phyloP scores from a whole-genome alignment of 2,797 vertebrate genomes.

The Rhynchotus rufescens region DNA sequence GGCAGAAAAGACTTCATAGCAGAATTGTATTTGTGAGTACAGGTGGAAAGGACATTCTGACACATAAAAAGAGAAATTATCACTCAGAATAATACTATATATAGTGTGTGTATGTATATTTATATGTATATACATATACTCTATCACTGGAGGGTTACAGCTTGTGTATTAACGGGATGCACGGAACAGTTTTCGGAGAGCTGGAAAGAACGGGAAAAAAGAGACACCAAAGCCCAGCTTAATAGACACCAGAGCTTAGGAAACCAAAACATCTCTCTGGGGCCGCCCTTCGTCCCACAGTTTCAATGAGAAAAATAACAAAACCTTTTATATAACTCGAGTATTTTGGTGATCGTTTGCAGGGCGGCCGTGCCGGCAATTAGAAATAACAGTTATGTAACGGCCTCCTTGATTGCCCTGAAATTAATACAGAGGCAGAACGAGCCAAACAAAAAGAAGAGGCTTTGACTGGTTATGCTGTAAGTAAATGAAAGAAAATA shows the following conservation, averaged over 20 bases:
- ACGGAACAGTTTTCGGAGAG: neutral
- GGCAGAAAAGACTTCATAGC: neutral
- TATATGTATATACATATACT: too few species aligned
- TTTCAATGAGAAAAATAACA: conserved; percentile 27
- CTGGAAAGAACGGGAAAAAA: neutral
- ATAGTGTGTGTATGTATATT: too few species aligned
- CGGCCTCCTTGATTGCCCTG: conserved; percentile 47
- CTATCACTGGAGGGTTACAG: neutral
- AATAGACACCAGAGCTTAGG: conserved; percentile 37
- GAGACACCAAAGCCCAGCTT: neutral
- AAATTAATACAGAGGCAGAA: conserved; percentile 54
- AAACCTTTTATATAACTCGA: conserved; percentile 53
- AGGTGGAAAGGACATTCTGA: neutral
- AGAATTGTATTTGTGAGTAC: neutral
- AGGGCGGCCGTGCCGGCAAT: conserved; percentile 59
- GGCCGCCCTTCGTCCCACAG: conserved; percentile 12
- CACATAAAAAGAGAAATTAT: neutral
- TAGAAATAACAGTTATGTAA: conserved; percentile 70
- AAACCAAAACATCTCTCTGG: conserved; percentile 43
- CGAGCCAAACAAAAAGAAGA: conserved; percentile 8
- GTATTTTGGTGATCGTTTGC: conserved; percentile 1
- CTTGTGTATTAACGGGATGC: neutral
- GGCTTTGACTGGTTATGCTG: neutral
- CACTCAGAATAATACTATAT: neutral
- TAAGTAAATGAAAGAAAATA: neutral